A percentile compares a stretch with the other conserved stretches of the same genome.
Conservation (phyloP, 2,888 invertebrate genomes). For the Lacanobia wlatinum region DNA sequence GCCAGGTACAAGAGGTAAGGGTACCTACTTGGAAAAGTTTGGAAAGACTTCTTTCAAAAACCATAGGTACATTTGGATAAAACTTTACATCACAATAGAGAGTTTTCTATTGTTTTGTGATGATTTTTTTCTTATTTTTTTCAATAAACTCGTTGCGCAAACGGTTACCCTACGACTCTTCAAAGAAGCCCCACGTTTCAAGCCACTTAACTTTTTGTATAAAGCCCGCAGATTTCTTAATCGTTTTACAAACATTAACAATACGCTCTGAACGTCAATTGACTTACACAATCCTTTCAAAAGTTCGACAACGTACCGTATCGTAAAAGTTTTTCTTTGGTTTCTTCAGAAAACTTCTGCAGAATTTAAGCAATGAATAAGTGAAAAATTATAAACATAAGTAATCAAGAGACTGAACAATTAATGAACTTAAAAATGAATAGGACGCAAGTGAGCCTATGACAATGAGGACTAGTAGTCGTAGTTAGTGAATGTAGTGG, state of each 20-base stretch:
- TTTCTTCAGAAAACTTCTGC: conserved; percentile 60
- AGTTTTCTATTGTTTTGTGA: conserved; percentile 33
- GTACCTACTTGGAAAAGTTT: conserved; percentile 5
- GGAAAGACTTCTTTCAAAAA: conserved; percentile 17
- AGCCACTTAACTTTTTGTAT: conserved; percentile 56
- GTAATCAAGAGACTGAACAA: conserved; percentile 52
- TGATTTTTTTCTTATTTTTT: conserved; percentile 27
- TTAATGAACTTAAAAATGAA: conserved; percentile 67
- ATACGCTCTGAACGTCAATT: conserved; percentile 65
- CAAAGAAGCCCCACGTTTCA: conserved; percentile 60
- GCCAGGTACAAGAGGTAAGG: too few species aligned
- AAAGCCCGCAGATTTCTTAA: conserved; percentile 61
- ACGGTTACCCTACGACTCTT: conserved; percentile 52
- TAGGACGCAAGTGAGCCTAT: conserved; percentile 74
- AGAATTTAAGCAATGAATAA: conserved; percentile 58
- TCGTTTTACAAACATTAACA: conserved; percentile 64
- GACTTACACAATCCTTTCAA: conserved; percentile 56
- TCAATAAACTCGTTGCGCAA: conserved; percentile 61
- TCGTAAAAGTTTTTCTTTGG: conserved; percentile 56
- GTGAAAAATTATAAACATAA: conserved; percentile 53
- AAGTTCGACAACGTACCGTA: conserved; percentile 73
- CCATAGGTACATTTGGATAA: conserved; percentile 21
- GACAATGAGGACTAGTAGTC: conserved; percentile 74
- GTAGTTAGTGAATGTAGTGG: conserved; percentile 75
- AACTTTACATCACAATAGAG: conserved; percentile 26